Base-by-base conservation (phyloP, 2,888 invertebrate genomes). In the Andrena minutula region DNA sequence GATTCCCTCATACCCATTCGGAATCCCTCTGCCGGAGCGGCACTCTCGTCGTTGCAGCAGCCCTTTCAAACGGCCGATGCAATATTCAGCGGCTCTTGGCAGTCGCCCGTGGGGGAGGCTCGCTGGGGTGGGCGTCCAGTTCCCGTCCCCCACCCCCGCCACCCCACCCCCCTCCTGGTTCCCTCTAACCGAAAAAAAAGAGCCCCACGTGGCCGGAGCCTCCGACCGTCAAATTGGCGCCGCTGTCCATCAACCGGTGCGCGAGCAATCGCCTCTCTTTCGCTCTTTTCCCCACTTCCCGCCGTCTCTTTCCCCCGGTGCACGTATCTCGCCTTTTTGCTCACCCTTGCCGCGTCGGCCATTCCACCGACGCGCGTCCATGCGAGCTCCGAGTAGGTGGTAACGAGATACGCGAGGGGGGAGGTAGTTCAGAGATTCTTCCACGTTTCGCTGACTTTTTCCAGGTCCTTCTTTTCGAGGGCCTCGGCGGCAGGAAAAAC, bases 211-310 rank as follows among this genome's bases (percentile, higher is more conserved):
- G 92, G 90, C 88, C 89, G 90, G 89, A 90, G 91, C 92, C 90
- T 91, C 92, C 90, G 90, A 93, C 91, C 93, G 93, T 93, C 93
- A 93, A 93, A 93, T 93, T 93, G 93, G 93, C 93, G 93, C 93
- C 93, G 93, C 93, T 93, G 93, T 93, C 93, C 93, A 93, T 93
- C 94, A 93, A 90, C 90, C 91, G 91, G 89, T 90, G 91, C 89
- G 83, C 89, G 84, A 88, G 84, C 76, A 65, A 83, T 85, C 88
- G 80, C 28, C 72, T 70, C 83, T 76, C 79, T 78, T 79, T 80
- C 66, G 60, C 75, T 77, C 68, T 49, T 74, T 60, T 64, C 69
- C 69, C 41, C 49, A 61, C 49, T 61, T 51, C 63, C 63, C 63
- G 72, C 65, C 70, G 32, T 69, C 41, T 75, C 60, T 23, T 20